Evolutionary conservation across 2,113 vertebrate genomes (phyloP).

Genomic region (Ophiodon elongatus): DNA sequence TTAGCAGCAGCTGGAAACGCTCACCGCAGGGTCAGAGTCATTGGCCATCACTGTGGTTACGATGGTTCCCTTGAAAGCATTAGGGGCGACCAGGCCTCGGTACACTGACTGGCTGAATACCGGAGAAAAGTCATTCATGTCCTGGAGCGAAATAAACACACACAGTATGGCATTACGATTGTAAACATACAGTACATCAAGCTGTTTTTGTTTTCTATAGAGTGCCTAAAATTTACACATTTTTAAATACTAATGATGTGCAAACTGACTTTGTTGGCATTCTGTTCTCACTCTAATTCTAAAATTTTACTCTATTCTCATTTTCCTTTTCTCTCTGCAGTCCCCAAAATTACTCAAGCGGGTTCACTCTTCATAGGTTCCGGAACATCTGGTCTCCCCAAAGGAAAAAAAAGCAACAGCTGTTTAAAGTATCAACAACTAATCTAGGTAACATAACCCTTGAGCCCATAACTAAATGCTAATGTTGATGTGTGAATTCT

Average conservation of each 20-base stretch:
- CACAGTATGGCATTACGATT: background rate
- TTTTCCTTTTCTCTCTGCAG: background rate
- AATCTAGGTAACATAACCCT: background rate
- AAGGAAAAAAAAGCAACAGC: background rate
- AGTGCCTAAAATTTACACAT: background rate
- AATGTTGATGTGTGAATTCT: no score
- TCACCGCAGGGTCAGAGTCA: conserved; percentile 93
- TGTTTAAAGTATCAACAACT: background rate
- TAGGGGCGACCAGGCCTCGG: conserved; percentile 95
- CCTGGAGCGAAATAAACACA: conserved; percentile 83
- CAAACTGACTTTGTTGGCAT: background rate
- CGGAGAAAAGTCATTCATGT: conserved; percentile 98
- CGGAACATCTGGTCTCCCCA: background rate
- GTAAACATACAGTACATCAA: background rate
- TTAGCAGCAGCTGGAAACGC: conserved; percentile 70
- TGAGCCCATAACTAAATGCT: background rate
- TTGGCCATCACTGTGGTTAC: conserved; percentile 91
- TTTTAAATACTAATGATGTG: background rate
- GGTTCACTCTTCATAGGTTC: background rate
- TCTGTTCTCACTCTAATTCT: background rate
- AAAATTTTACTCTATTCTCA: background rate
- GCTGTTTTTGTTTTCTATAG: background rate
- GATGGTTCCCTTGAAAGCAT: conserved; percentile 93
- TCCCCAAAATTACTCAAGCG: background rate
- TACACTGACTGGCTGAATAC: conserved; percentile 91